A percentile compares a stretch with the other conserved stretches of the same genome.
Evolutionary conservation across 92 coral and sea anemone species (phyloP).

Genomic region (Parazoanthus swiftii): DNA sequence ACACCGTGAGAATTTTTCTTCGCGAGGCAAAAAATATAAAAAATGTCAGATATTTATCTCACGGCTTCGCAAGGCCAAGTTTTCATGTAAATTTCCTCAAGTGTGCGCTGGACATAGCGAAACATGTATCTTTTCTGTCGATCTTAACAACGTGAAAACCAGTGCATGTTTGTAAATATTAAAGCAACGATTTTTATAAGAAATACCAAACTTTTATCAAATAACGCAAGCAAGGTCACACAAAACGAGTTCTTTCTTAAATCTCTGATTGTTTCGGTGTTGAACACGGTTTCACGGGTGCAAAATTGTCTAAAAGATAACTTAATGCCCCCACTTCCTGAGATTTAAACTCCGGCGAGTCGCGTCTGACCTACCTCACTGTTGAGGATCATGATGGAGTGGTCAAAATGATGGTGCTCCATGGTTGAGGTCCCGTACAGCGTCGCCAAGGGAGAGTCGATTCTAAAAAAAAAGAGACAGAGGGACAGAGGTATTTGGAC

Average conservation of each 20-base stretch:
- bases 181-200: no score
- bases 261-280: not conserved
- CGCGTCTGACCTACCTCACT: conserved; percentile 66
- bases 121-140: not conserved
- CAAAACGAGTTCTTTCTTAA: not conserved
- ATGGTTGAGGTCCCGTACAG: conserved; percentile 95
- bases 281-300: not conserved
- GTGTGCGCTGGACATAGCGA: not conserved
- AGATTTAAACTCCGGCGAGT: not conserved
- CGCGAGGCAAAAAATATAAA: no score
- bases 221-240: no score
- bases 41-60: no score
- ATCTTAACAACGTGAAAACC: not conserved
- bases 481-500: not conserved
- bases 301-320: not conserved
- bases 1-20: no score
- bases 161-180: not conserved
- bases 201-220: not conserved
- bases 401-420: conserved; percentile 99
- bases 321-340: no score
- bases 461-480: conserved; percentile 44
- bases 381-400: conserved; percentile 90
- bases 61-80: no score
- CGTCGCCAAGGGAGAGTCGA: conserved; percentile 90
- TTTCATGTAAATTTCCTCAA: no score